Conservation (phyloP, 2,113 vertebrate genomes). For the Chroicocephalus ridibundus region DNA sequence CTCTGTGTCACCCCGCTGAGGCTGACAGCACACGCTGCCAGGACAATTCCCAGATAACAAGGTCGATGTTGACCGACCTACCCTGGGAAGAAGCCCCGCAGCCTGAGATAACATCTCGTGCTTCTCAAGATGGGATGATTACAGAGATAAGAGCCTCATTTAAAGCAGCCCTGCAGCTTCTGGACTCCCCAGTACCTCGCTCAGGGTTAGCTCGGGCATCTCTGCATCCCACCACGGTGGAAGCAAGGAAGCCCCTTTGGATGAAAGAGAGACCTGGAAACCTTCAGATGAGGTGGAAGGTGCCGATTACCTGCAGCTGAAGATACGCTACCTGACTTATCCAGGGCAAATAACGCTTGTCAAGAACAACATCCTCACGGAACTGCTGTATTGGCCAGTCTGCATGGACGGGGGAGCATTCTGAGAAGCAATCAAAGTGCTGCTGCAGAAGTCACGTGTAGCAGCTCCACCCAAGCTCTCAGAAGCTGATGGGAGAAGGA, state of each 20-base stretch:
- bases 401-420: not conserved
- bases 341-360: not conserved
- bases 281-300: not conserved
- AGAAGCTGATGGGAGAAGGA: not conserved
- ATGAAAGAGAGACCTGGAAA: not conserved
- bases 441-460: not conserved
- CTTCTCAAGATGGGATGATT: not conserved
- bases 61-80: not conserved
- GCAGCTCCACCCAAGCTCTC: not conserved
- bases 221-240: not conserved
- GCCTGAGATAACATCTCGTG: not conserved
- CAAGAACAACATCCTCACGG: not conserved
- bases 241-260: not conserved
- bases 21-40: not conserved
- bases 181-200: not conserved
- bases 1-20: not conserved
- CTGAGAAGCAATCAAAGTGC: not conserved
- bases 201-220: not conserved
- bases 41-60: not conserved
- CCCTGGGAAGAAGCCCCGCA: not conserved
- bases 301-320: not conserved
- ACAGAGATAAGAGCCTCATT: not conserved
- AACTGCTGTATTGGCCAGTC: not conserved
- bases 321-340: not conserved
- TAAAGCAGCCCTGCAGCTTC: not conserved